These are phyloP conservation scores for Clupea harengus DNA, from an alignment of 2,113 vertebrate genomes.

Conservation along the genomic window DNA sequence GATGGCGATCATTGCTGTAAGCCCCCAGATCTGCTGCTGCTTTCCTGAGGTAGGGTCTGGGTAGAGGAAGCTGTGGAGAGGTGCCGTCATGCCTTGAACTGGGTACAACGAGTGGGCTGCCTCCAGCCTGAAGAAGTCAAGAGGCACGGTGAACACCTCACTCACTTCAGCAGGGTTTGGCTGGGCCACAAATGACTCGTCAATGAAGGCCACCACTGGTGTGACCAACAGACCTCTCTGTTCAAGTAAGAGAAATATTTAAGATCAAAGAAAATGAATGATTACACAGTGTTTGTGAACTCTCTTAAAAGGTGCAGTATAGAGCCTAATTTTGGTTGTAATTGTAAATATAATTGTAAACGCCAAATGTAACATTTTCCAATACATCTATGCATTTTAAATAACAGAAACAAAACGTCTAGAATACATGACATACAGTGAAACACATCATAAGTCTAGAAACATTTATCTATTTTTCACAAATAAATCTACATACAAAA, in stretches of 20 bases:
- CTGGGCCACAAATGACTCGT: conserved; percentile 74
- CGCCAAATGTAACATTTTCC: too few relatives aligned
- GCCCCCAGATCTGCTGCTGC: conserved; percentile 80
- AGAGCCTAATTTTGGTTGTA: too few relatives aligned
- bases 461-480: too few relatives aligned
- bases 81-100: background rate
- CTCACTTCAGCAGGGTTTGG: conserved; percentile 88
- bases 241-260: background rate
- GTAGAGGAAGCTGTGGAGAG: conserved; percentile 75
- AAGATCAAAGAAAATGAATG: background rate
- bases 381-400: too few relatives aligned
- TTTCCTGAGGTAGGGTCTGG: conserved; percentile 59
- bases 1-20: conserved; percentile 80
- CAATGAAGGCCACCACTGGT: conserved; percentile 86
- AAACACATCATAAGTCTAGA: too few relatives aligned
- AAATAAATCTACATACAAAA: too few relatives aligned
- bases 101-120: conserved; percentile 58
- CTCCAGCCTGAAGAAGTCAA: conserved; percentile 80
- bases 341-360: too few relatives aligned
- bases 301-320: background rate
- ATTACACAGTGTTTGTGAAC: background rate
- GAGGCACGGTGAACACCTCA: conserved; percentile 79
- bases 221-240: conserved; percentile 74
- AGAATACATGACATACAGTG: too few relatives aligned
- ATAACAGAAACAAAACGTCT: too few relatives aligned